These are phyloP conservation scores for Pseudanteris insignis DNA, from an alignment of 2,888 invertebrate genomes.

Conservation along the genomic window DNA sequence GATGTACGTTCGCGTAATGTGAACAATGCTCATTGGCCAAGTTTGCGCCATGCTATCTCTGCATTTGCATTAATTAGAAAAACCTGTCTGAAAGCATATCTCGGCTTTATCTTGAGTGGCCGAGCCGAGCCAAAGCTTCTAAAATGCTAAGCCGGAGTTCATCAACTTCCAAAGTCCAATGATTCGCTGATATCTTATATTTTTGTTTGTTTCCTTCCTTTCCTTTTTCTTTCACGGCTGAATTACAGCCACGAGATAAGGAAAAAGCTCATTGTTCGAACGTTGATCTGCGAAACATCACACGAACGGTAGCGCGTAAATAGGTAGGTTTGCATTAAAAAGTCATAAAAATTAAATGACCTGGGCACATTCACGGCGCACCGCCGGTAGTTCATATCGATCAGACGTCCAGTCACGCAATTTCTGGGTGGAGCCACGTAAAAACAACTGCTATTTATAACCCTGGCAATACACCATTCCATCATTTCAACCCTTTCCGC, in stretches of 20 bases:
- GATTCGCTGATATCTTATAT: neutral
- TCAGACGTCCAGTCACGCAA: conserved; percentile 57
- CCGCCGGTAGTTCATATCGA: conserved; percentile 50
- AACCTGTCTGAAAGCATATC: neutral
- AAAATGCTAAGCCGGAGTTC: neutral
- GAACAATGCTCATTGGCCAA: no score
- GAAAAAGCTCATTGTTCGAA: no score
- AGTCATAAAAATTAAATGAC: conserved; percentile 29
- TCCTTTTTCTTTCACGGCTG: neutral
- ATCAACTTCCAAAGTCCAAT: neutral
- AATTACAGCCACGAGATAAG: neutral
- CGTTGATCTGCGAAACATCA: no score
- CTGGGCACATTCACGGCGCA: conserved; percentile 24
- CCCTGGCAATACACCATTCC: conserved; percentile 39
- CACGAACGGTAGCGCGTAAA: no score
- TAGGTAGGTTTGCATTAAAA: conserved; percentile 18
- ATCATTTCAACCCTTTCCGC: conserved; percentile 44
- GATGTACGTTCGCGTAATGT: no score
- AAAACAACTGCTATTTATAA: conserved; percentile 48
- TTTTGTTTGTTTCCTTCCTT: neutral
- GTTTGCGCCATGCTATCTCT: no score
- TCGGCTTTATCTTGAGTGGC: neutral
- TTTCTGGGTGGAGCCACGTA: conserved; percentile 50
- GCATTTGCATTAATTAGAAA: neutral
- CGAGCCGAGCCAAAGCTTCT: neutral